A percentile compares a stretch with the other conserved stretches of the same genome.
Evolutionary conservation across 2,113 vertebrate species (phyloP).

Genomic region (Piaya cayana): DNA sequence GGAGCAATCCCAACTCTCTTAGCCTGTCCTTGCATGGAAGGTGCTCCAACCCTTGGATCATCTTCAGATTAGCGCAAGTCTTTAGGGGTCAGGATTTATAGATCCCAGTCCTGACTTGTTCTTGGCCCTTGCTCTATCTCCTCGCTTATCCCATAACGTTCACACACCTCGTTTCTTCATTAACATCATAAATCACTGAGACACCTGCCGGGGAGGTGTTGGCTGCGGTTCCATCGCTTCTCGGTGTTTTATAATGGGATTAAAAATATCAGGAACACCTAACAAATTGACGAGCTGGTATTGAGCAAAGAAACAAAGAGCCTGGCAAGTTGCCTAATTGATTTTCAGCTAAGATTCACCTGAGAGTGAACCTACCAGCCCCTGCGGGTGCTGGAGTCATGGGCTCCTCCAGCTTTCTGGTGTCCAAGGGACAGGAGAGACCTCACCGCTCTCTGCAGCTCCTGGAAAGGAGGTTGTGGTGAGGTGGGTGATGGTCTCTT

Average conservation of each 20-base stretch:
- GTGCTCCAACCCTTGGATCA: too few relatives aligned
- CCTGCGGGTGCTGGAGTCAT: rapidly evolving
- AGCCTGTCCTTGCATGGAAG: too few relatives aligned
- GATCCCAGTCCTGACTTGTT: neutral
- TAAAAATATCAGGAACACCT: neutral
- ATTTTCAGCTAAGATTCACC: neutral
- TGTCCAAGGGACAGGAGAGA: too few relatives aligned
- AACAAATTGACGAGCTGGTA: neutral
- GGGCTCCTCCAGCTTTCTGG: neutral
- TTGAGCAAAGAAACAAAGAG: neutral
- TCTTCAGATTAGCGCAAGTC: rapidly evolving
- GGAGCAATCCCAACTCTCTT: too few relatives aligned
- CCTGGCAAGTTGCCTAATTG: neutral
- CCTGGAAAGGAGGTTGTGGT: too few relatives aligned
- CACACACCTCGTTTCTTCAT: neutral
- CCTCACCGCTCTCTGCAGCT: too few relatives aligned
- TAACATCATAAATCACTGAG: rapidly evolving
- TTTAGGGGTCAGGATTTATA: neutral
- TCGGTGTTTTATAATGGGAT: neutral
- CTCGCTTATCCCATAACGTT: neutral
- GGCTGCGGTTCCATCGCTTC: neutral
- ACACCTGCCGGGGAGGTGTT: neutral
- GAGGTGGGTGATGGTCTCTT: too few relatives aligned
- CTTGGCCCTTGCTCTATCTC: neutral
- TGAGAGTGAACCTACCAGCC: neutral